Percentiles rank a stretch among this genome's conserved stretches.
Evolutionary conservation across 2,888 invertebrate species (phyloP).

Genomic region (Eubasilissa splendida): DNA sequence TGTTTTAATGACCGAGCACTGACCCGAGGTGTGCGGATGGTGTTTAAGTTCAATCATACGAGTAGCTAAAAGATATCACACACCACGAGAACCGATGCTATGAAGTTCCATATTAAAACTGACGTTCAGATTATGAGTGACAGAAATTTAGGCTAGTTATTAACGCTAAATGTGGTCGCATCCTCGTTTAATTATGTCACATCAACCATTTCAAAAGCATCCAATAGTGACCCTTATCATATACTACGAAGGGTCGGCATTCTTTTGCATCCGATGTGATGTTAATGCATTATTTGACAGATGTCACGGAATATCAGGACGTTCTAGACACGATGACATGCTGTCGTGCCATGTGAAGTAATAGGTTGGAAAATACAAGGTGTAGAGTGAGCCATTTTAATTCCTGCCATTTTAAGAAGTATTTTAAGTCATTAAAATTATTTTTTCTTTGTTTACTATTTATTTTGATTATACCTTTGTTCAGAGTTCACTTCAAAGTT

Average conservation of each 20-base stretch:
- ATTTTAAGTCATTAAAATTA: no score
- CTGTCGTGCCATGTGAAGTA: conserved; percentile 10
- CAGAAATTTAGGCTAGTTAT: conserved; percentile 58
- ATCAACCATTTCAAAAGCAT: conserved; percentile 28
- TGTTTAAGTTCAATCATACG: neutral
- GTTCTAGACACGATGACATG: conserved; percentile 47
- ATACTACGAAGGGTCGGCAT: conserved; percentile 30
- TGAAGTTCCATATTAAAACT: conserved; percentile 1
- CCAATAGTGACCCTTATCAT: conserved; percentile 36
- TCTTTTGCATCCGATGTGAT: neutral
- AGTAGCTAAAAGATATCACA: neutral
- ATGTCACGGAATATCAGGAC: conserved; percentile 33
- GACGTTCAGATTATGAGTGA: conserved; percentile 57
- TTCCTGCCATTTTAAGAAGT: neutral
- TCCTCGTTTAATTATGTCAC: conserved; percentile 16
- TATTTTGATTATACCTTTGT: no score
- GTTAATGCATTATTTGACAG: conserved; percentile 31
- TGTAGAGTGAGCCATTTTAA: conserved; percentile 12
- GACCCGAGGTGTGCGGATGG: neutral
- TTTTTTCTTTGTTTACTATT: no score
- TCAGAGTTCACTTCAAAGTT: no score
- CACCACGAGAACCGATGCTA: neutral
- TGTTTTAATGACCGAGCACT: neutral
- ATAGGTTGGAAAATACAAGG: neutral
- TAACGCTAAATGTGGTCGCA: conserved; percentile 49